phyloP scores from a whole-genome alignment of 2,888 invertebrate species.

The Gasteruption jaculator region DNA sequence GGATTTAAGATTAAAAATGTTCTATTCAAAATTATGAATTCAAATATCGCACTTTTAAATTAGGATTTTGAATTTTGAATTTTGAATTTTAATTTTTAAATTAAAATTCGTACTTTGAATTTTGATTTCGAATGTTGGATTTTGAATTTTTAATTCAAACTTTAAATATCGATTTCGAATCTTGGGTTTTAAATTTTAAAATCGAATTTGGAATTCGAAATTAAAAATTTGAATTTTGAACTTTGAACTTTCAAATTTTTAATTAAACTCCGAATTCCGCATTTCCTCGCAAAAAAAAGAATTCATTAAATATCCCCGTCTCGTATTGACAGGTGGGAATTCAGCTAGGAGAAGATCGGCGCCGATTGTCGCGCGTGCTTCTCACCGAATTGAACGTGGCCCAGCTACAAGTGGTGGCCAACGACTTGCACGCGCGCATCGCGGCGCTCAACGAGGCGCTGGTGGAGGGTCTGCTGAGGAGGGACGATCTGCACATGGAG shows the following conservation, averaged over 20 bases:
- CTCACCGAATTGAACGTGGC: conserved; percentile 91
- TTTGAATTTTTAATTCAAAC: no score
- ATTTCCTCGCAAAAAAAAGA: not conserved
- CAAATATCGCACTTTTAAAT: no score
- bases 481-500: conserved; percentile 96
- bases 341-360: conserved; percentile 76
- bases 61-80: no score
- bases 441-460: conserved; percentile 87
- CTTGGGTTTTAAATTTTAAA: no score
- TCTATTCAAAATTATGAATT: no score
- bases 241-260: not conserved
- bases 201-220: no score
- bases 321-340: conserved; percentile 63
- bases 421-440: conserved; percentile 90
- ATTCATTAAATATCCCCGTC: not conserved
- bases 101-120: no score
- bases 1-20: no score
- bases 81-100: no score
- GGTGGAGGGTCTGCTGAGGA: conserved; percentile 82
- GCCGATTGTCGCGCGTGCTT: conserved; percentile 78
- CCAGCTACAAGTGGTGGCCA: conserved; percentile 89
- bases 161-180: no score
- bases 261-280: not conserved
- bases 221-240: no score
- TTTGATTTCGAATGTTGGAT: no score